Conservation (phyloP, 2,888 invertebrate species). For the Drosophila pseudotakahashii region DNA sequence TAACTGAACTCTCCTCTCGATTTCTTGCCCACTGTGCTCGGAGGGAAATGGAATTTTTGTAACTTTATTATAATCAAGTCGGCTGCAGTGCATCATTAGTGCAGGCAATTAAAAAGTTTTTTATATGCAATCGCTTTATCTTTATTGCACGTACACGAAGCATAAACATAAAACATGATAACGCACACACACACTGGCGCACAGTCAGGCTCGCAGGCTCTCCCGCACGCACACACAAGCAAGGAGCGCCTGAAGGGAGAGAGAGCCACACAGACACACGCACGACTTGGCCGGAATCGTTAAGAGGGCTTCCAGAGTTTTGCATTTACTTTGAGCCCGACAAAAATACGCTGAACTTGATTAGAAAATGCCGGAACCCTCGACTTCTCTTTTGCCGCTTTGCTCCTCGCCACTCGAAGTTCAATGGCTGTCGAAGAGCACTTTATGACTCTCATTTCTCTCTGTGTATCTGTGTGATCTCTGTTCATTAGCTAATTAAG, state of each 20-base stretch:
- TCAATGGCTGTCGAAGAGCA: conserved; percentile 39
- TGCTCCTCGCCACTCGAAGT: conserved; percentile 13
- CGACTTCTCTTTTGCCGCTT: background rate
- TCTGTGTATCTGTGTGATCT: conserved; percentile 1
- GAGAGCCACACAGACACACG: conserved; percentile 13
- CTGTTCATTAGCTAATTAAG: conserved; percentile 59
- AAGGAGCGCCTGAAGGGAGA: background rate
- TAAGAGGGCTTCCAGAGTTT: conserved; percentile 49
- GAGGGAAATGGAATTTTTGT: conserved; percentile 41
- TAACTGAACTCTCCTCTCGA: background rate
- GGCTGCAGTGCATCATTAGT: conserved; percentile 80
- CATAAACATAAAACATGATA: conserved; percentile 75
- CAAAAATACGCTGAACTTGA: conserved; percentile 47
- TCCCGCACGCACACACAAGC: background rate
- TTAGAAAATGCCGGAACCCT: conserved; percentile 43
- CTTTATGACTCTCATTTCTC: conserved; percentile 11
- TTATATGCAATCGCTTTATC: conserved; percentile 75
- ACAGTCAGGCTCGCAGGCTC: background rate
- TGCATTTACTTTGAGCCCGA: conserved; percentile 55
- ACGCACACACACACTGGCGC: conserved; percentile 28
- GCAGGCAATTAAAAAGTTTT: conserved; percentile 80
- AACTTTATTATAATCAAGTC: conserved; percentile 74
- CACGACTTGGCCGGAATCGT: conserved; percentile 37
- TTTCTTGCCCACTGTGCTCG: conserved; percentile 26
- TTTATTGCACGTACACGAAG: conserved; percentile 73